Conservation (phyloP, 2,888 invertebrate genomes). For the Dicranocentrus wangi region DNA sequence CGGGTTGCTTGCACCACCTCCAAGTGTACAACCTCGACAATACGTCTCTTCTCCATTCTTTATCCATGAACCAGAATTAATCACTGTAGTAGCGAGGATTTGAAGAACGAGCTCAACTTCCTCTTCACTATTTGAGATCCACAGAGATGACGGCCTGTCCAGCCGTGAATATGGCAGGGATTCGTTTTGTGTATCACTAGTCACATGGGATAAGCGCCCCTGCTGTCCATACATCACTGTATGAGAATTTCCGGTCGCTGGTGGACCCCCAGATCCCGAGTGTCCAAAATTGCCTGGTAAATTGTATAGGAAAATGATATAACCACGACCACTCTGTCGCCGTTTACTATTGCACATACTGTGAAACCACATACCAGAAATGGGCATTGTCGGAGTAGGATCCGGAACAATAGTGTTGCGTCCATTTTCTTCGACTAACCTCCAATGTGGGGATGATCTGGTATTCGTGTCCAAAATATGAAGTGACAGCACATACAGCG, state of each 20-base stretch:
- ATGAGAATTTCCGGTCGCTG: slow-evolving; percentile 17
- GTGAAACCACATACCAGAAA: slow-evolving; percentile 43
- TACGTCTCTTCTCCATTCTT: slow-evolving; percentile 71
- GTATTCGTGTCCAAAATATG: slow-evolving; percentile 86
- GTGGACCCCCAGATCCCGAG: slow-evolving; percentile 34
- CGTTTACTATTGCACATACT: too few relatives aligned
- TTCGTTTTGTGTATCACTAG: slow-evolving; percentile 61
- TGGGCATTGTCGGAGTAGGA: slow-evolving; percentile 63
- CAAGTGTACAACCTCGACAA: slow-evolving; percentile 65
- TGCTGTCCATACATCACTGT: slow-evolving; percentile 33
- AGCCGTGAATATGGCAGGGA: slow-evolving; percentile 52
- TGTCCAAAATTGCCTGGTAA: slow-evolving; percentile 40
- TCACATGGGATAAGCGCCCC: slow-evolving; percentile 60
- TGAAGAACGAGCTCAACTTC: slow-evolving; percentile 71
- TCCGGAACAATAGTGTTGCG: slow-evolving; percentile 75
- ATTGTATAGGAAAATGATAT: background rate
- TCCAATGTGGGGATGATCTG: slow-evolving; percentile 85
- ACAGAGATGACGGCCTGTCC: slow-evolving; percentile 49
- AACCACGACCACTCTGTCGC: background rate
- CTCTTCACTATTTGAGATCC: slow-evolving; percentile 69
- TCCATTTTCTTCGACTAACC: slow-evolving; percentile 83
- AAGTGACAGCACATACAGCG: slow-evolving; percentile 83
- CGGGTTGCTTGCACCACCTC: slow-evolving; percentile 44
- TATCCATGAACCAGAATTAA: slow-evolving; percentile 72
- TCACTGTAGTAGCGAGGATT: slow-evolving; percentile 71